Evolutionary conservation across 2,113 vertebrate genomes (phyloP).

Genomic region (Misgurnus mizolepis): DNA sequence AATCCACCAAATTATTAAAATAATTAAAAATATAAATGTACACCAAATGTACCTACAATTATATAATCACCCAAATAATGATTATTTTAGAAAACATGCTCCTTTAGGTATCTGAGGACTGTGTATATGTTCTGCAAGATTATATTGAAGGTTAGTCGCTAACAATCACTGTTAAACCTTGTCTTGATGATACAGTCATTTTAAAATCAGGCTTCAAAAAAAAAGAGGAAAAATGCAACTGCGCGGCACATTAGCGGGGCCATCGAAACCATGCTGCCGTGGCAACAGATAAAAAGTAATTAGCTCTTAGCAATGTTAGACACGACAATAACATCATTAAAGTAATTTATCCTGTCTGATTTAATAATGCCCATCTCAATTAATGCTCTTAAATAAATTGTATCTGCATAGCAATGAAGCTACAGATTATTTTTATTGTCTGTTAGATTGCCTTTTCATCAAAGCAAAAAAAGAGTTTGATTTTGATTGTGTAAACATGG

Average conservation of each 20-base stretch:
- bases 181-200: too few species aligned
- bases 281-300: constrained; percentile 52
- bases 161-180: too few species aligned
- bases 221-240: neutral
- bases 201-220: neutral
- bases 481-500: neutral
- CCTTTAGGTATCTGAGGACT: too few species aligned
- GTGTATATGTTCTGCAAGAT: too few species aligned
- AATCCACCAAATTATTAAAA: too few species aligned
- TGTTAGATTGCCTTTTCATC: neutral
- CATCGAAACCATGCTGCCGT: constrained; percentile 8
- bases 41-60: too few species aligned
- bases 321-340: constrained; percentile 54
- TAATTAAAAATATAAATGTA: too few species aligned
- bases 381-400: constrained; percentile 49
- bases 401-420: neutral
- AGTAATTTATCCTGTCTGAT: constrained; percentile 54
- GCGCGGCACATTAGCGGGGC: constrained; percentile 21
- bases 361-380: constrained; percentile 53
- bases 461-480: neutral
- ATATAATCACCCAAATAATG: too few species aligned
- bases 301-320: constrained; percentile 49
- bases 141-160: too few species aligned
- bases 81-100: too few species aligned
- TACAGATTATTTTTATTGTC: neutral